Base-by-base conservation (phyloP, 2,113 vertebrate species). In the Myotis lucifugus region DNA sequence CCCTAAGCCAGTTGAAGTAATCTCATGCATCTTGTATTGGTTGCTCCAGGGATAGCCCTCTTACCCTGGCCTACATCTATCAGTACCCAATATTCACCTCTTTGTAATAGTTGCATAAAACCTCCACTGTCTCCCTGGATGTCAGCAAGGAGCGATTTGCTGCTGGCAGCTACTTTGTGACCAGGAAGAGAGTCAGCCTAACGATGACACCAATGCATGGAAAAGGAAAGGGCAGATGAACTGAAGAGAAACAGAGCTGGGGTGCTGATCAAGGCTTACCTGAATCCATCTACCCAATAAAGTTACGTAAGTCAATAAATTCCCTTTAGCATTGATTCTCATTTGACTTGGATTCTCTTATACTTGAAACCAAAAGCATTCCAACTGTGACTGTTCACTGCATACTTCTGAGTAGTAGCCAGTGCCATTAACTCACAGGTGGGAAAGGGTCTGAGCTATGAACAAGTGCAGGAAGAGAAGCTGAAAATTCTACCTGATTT, bases 301-400 rank as follows among this genome's bases (percentile, higher is more conserved):
- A 78, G 18, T 42, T 37, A 79, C 8, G 4, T 42, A 42, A 85
- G 40, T 23, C 64, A 85, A 42, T 42, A n/a, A 69, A 70, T 42
- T 72, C 52, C n/a, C 52, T 78, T 37, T 85, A 14, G 42, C 40
- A 15, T 18, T 52, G 18, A 79, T n/a, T 72, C 25, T 90, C 61
- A 42, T 61, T 72, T 85, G n/a, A 85, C 27, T 37, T 78, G 64
- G 19, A 81, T 42, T 66, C 61, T 88, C 52, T 61, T 69, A 77
- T 85, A 85, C 23, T 46, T 56, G 23, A 89, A 94, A 94, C 72
- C 50, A 61, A 70, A 84, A 90, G 37, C 29, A 40, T 77, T 70
- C 61, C 50, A 32, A 25, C 40, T 32, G 23, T 70, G 70, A 50
- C 61, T 94, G 48, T 59, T 81, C 25, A 29, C 42, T 64, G 64